Evolutionary conservation across 2,797 vertebrate genomes (phyloP), one percentile per base, ranked within the genome.

Genomic region (Pteropus rufus): DNA sequence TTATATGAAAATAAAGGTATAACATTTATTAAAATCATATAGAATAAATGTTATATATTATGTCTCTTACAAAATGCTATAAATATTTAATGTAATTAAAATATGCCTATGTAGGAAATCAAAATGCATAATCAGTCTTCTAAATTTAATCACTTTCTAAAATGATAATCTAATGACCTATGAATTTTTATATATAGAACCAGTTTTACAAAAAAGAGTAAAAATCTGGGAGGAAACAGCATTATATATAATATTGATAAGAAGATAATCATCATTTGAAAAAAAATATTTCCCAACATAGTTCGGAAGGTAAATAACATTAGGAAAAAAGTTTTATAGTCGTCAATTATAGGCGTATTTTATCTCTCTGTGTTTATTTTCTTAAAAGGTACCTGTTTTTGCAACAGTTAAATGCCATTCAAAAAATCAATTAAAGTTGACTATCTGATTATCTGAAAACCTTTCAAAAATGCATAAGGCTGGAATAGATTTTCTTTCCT

Each of bases 211-310:
- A 65, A 77, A 86, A 76, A 24, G 29, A 80, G 34, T 21, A 36
- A 84, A 83, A 49, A 10, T 77, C 72, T 26, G n/a, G 15, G 29
- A 10, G 34, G 92, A 91, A 89, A 90, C 6, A 95, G 21, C 0
- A n/a, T 70, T 81, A 46, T n/a, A 84, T 77, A 58, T 24, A 86
- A 67, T 83, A 64, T 1, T 86, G 60, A 80, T 84, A 94, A 79
- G 64, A 81, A 76, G 91, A 81, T n/a, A 95, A 93, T 52, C 15
- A 73, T 89, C 29, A 92, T 80, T 96, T 73, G 24, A 70, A 95
- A 92, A n/a, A 83, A 49, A 93, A 49, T 4, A 34, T 93, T 91
- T 94, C 86, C 19, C 41, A 69, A 79, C 49, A 77, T 82, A 39
- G 26, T 83, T 21, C 83, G 44, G 58, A 92, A 96, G 58, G 88